A percentile compares a stretch with the other conserved stretches of the same genome.
phyloP scores from a whole-genome alignment of 2,113 vertebrate genomes.

The Pseudorectes ferrugineus region DNA sequence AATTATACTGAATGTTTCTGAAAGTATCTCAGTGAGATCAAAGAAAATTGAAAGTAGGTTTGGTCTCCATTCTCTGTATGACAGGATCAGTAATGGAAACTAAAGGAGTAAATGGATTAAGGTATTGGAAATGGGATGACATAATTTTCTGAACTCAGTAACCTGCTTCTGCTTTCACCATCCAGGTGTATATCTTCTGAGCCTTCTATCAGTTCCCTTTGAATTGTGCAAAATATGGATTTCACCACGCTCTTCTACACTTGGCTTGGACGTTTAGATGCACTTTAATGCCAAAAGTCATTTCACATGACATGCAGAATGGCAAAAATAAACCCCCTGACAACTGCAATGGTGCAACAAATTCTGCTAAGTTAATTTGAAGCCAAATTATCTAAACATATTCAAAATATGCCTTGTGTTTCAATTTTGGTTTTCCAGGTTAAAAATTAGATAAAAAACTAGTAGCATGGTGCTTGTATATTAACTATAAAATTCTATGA shows the following conservation, averaged over 20 bases:
- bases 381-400: neutral
- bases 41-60: neutral
- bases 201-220: neutral
- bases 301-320: neutral
- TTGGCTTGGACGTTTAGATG: neutral
- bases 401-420: neutral
- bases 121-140: neutral
- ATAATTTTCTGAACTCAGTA: neutral
- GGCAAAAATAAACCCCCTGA: neutral
- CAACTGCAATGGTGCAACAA: rapidly evolving
- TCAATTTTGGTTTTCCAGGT: neutral
- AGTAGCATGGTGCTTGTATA: neutral
- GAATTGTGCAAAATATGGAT: neutral
- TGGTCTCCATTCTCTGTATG: neutral
- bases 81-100: neutral
- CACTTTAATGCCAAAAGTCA: neutral
- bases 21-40: neutral
- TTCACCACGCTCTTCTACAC: neutral
- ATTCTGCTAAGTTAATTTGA: neutral
- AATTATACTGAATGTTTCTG: neutral
- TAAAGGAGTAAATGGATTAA: neutral
- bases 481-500: neutral
- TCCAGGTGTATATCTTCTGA: neutral
- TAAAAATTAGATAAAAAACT: neutral
- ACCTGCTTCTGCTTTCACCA: neutral